phyloP scores from a whole-genome alignment of 2,113 vertebrate genomes.

The Poicephalus meyeri region DNA sequence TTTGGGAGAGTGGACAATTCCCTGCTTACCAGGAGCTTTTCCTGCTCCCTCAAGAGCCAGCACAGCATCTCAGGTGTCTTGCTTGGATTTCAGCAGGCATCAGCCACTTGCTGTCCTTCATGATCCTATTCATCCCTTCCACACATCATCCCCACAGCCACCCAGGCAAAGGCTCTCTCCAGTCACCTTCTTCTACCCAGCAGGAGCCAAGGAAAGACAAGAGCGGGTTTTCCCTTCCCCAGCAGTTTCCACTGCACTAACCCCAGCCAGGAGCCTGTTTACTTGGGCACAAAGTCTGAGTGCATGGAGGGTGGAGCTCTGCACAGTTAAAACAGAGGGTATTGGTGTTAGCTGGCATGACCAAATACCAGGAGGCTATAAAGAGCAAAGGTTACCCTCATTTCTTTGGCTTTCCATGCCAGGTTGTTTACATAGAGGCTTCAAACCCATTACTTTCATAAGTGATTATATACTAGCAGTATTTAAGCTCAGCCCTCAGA shows the following conservation, averaged over 20 bases:
- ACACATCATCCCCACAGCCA: not conserved
- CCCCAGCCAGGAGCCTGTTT: not conserved
- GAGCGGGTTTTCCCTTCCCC: not conserved
- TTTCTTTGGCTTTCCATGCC: not conserved
- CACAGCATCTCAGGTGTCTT: not conserved
- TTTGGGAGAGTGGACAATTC: rapidly evolving
- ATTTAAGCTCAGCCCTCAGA: not conserved
- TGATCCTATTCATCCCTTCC: not conserved
- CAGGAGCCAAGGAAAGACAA: not conserved
- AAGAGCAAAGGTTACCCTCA: conserved; percentile 3
- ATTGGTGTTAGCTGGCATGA: not conserved
- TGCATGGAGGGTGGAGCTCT: not conserved
- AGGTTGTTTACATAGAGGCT: not conserved
- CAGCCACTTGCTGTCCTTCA: not conserved
- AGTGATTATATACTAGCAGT: not conserved
- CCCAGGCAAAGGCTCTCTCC: not conserved
- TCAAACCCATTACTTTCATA: not conserved
- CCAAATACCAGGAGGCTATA: conserved; percentile 2
- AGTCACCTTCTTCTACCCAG: not conserved
- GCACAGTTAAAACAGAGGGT: not conserved
- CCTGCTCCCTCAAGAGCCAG: not conserved
- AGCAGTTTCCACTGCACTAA: not conserved
- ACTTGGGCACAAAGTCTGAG: not conserved
- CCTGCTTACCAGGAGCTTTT: not conserved
- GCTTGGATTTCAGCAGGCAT: not conserved